A percentile compares a stretch with the other conserved stretches of the same genome.
These are phyloP conservation scores for Rhamphomyia laevipes DNA, from an alignment of 2,888 invertebrate species.

Conservation along the genomic window DNA sequence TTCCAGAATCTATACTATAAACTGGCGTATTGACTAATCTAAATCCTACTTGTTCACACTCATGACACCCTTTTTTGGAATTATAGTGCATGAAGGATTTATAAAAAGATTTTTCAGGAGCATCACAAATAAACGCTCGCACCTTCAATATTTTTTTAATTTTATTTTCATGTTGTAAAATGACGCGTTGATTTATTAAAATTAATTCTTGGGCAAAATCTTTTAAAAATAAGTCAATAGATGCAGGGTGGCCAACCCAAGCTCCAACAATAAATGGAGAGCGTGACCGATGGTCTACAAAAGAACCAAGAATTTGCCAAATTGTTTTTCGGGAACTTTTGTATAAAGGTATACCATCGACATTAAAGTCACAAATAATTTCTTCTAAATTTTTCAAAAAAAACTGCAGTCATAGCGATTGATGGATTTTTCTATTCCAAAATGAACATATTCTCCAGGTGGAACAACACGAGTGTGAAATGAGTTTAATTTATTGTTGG, in stretches of 20 bases:
- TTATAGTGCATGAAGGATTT: not conserved
- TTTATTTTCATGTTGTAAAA: not conserved
- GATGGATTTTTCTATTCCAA: not conserved
- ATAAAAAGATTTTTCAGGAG: constrained; percentile 1
- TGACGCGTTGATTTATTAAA: not conserved
- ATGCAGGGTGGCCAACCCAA: not conserved
- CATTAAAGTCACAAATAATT: constrained; percentile 1
- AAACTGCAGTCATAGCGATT: not conserved
- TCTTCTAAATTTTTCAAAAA: not conserved
- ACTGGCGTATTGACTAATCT: not conserved
- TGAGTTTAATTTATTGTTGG: not conserved
- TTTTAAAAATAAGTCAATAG: not conserved
- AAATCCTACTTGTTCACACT: not conserved
- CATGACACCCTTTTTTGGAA: constrained; percentile 1
- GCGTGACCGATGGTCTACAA: not conserved
- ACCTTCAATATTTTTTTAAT: not conserved
- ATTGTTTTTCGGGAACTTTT: constrained; percentile 1
- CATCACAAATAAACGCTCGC: not conserved
- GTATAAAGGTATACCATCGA: not conserved
- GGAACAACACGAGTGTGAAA: not conserved
- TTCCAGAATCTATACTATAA: not conserved
- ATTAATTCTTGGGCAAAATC: not conserved
- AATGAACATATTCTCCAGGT: not conserved
- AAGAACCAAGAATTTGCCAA: constrained; percentile 1
- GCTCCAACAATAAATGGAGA: constrained; percentile 1